phyloP scores from a whole-genome alignment of 2,113 vertebrate genomes.

The Toxotes chatareus region DNA sequence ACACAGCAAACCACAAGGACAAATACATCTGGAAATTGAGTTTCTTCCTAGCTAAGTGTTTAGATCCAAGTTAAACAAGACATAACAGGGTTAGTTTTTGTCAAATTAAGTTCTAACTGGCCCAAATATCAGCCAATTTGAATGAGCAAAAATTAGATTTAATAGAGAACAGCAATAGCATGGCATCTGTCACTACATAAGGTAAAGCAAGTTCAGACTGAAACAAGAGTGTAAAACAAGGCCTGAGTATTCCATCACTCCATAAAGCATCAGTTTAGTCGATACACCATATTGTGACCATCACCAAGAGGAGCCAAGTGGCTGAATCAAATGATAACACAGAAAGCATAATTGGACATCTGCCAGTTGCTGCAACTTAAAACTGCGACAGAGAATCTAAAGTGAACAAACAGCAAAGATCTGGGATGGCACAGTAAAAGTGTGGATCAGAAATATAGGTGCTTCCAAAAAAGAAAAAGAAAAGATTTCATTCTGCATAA shows the following conservation, averaged over 20 bases:
- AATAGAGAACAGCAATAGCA: slow-evolving; percentile 52
- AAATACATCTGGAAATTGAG: not conserved
- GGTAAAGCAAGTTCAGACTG: slow-evolving; percentile 45
- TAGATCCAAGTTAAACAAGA: slow-evolving; percentile 15
- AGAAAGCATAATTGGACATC: slow-evolving; percentile 4
- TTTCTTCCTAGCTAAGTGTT: not conserved
- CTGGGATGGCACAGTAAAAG: slow-evolving; percentile 32
- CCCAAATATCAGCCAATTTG: slow-evolving; percentile 12
- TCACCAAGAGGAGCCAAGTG: not conserved
- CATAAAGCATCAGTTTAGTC: slow-evolving; percentile 35
- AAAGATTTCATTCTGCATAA: slow-evolving; percentile 56
- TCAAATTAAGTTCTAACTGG: slow-evolving; percentile 17
- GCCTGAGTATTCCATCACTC: slow-evolving; percentile 48
- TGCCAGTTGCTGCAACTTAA: slow-evolving; percentile 25
- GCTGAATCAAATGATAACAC: slow-evolving; percentile 28
- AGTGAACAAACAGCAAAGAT: slow-evolving; percentile 21
- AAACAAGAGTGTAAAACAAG: slow-evolving; percentile 58
- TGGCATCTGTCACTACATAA: slow-evolving; percentile 24
- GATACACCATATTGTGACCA: not conserved
- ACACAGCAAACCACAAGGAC: slow-evolving; percentile 29
- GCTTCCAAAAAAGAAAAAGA: slow-evolving; percentile 8
- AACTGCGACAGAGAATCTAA: slow-evolving; percentile 21
- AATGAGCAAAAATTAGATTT: slow-evolving; percentile 55
- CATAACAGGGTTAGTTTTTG: not conserved
- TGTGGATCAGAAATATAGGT: slow-evolving; percentile 44